Percentiles rank a stretch among this genome's conserved stretches.
Conservation (phyloP, 2,797 vertebrate species). For the Crocodylus rhombifer region DNA sequence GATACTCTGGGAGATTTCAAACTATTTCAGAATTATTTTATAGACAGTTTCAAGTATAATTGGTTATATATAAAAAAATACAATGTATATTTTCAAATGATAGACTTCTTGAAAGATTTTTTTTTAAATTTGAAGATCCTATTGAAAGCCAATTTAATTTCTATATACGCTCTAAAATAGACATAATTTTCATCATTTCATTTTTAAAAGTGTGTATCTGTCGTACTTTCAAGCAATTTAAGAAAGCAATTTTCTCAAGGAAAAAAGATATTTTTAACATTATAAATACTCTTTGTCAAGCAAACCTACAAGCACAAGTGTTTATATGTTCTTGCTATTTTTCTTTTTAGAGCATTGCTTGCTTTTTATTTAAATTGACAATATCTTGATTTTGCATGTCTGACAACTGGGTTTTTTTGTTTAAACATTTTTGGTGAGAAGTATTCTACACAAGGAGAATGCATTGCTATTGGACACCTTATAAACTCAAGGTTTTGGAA, state of each 20-base stretch:
- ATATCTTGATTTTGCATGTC: background rate
- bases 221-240: background rate
- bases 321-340: background rate
- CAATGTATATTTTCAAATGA: background rate
- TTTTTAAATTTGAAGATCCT: background rate
- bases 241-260: conserved; percentile 42
- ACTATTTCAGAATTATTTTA: background rate
- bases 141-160: conserved; percentile 44
- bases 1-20: background rate
- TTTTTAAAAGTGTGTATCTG: conserved; percentile 34
- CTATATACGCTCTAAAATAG: conserved; percentile 1
- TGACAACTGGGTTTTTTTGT: background rate
- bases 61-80: background rate
- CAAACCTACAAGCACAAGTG: background rate
- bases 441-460: background rate
- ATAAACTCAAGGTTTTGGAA: background rate
- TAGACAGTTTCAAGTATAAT: background rate
- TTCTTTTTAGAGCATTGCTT: background rate
- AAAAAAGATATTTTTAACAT: background rate
- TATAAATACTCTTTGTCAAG: background rate
- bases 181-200: background rate
- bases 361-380: background rate
- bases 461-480: background rate
- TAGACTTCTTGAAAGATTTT: background rate
- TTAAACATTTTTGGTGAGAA: background rate